A percentile compares a stretch with the other conserved stretches of the same genome.
Conservation (phyloP, 2,113 vertebrate species). For the Nymphicus hollandicus region DNA sequence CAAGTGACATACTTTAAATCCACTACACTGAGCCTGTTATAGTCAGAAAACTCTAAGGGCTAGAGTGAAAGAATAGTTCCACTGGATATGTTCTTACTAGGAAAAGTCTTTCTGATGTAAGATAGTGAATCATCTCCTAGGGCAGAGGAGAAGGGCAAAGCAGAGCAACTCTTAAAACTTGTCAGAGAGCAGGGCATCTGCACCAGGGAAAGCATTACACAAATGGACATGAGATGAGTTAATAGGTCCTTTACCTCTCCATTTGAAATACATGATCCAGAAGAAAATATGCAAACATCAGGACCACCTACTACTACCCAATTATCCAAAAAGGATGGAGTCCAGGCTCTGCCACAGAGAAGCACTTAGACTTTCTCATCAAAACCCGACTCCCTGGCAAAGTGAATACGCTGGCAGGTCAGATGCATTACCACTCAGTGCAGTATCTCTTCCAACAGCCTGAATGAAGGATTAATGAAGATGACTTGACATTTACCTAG, state of each 20-base stretch:
- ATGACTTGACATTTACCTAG: constrained; percentile 69
- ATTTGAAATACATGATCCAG: neutral
- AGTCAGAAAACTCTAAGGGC: neutral
- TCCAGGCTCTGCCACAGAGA: neutral
- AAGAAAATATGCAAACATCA: neutral
- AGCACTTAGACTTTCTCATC: neutral
- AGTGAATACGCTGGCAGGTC: constrained; percentile 22
- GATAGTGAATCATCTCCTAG: neutral
- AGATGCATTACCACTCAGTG: constrained; percentile 6
- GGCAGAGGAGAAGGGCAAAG: neutral
- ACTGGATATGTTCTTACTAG: neutral
- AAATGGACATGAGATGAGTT: neutral
- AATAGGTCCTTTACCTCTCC: neutral
- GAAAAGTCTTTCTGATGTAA: neutral
- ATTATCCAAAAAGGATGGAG: neutral
- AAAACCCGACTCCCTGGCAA: neutral
- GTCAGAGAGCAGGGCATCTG: neutral
- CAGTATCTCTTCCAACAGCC: constrained; percentile 20
- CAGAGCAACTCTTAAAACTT: neutral
- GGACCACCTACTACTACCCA: neutral
- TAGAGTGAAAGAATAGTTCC: neutral
- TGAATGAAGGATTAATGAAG: constrained; percentile 49
- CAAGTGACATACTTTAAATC: neutral
- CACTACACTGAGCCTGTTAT: neutral
- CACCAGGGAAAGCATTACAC: neutral